Percentiles rank a stretch among this genome's conserved stretches.
These are phyloP conservation scores for Halcyon smyrnensis DNA, from an alignment of 2,797 vertebrate species.

Conservation along the genomic window DNA sequence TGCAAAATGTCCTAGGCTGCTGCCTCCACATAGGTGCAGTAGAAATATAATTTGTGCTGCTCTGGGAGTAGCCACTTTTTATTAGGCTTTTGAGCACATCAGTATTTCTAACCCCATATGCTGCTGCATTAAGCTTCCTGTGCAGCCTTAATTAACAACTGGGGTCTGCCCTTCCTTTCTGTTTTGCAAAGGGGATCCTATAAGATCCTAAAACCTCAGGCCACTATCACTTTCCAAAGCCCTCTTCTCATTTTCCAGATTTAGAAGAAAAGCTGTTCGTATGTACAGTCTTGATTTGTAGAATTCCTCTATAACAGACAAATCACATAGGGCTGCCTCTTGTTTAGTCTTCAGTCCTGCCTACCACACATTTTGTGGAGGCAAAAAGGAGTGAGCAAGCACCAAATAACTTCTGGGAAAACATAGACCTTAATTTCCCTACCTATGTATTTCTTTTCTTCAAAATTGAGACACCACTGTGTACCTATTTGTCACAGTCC, in stretches of 20 bases:
- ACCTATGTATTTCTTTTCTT: neutral
- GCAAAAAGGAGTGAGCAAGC: neutral
- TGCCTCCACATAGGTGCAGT: neutral
- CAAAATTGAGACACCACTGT: constrained; percentile 4
- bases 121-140: neutral
- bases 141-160: neutral
- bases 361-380: neutral
- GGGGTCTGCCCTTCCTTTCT: neutral
- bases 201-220: neutral
- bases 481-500: constrained; percentile 22
- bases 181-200: neutral
- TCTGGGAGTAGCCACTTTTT: neutral
- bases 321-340: neutral
- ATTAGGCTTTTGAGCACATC: neutral
- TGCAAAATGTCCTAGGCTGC: neutral
- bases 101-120: neutral
- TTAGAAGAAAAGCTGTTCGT: neutral
- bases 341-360: neutral
- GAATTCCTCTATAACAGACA: neutral
- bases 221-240: neutral
- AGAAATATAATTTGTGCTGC: neutral
- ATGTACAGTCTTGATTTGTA: neutral
- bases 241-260: neutral
- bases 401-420: constrained; percentile 1
- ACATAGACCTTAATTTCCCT: neutral